Conservation (phyloP, 2,797 vertebrate genomes). For the Tokudaia muenninki region DNA sequence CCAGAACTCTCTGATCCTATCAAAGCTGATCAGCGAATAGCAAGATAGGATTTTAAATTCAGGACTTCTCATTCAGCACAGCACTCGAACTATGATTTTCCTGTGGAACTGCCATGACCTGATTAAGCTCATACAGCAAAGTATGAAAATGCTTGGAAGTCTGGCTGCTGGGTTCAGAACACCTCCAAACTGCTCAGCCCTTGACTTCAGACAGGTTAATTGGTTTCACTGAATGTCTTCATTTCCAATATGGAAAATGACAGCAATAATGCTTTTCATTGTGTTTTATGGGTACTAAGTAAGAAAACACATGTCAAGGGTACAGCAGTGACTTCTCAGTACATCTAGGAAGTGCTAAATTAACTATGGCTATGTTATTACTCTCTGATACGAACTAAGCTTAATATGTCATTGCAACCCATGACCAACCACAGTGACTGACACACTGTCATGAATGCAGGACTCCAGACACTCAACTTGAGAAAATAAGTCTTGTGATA, state of each 20-base stretch:
- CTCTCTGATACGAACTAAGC: neutral
- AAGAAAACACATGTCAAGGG: neutral
- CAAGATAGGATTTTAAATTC: neutral
- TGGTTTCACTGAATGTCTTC: slow-evolving; percentile 8
- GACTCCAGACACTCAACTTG: neutral
- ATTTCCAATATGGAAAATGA: neutral
- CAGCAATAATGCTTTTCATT: neutral
- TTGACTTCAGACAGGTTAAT: neutral
- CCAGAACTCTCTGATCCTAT: neutral
- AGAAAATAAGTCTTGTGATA: neutral
- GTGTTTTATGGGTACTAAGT: neutral
- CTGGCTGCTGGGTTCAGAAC: neutral
- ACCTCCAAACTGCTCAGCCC: neutral
- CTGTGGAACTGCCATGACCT: neutral
- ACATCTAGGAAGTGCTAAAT: neutral
- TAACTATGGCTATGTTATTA: neutral
- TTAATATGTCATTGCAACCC: neutral
- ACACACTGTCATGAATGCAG: neutral
- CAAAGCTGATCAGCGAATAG: neutral
- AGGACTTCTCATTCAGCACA: neutral
- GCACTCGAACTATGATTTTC: neutral
- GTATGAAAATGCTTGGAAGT: neutral
- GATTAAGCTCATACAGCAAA: neutral
- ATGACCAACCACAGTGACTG: neutral
- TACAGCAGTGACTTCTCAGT: neutral